Evolutionary conservation across 2,113 vertebrate genomes (phyloP), one percentile per base, ranked within the genome.

Genomic region (Pachypanchax playfairii): DNA sequence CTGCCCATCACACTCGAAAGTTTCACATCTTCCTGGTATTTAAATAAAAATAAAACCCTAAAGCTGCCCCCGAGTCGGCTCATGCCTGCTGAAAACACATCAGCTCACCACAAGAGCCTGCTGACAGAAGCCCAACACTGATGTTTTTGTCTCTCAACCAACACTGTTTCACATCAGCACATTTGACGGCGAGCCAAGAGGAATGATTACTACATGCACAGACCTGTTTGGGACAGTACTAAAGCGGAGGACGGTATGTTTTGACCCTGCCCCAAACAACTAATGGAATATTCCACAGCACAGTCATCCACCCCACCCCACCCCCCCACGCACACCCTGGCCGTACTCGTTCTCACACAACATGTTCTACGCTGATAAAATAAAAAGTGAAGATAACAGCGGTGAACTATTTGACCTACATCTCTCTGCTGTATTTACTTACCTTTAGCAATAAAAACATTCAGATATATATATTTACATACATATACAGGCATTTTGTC

Each of bases 221-320:
- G 8, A 70, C 50, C 28, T 65, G 72, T 47, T 68, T 11, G 42
- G 28, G 18, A 55, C 10, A 6, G 10, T 12, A 51, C n/a, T 0
- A 70, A 26, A 62, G 39, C 17, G 47, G 8, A 5, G 44, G n/a
- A 52, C 3, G 15, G 26, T 20, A 39, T 4, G 26, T 43, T 68
- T 50, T 21, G 44, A 54, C 49, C 3, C 50, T 25, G 1, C 68
- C 73, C 71, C n/a, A 31, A 44, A 31, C 48, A 3, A 43, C 17
- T 44, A 18, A 17, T 69, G 85, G 60, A 77, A 85, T 79, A 83
- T 86, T 82, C 78, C 72, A 80, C 68, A 53, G 49, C 20, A 28
- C 7, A 57, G 33, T n/a, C n/a, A n/a, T n/a, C n/a, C 29, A 1
- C 2, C 50, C 28, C 22, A 5, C 41, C 46, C 11, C 8, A 15